These are phyloP conservation scores for Hesperophylax magnus DNA, from an alignment of 1,140 invertebrate species.

Conservation along the genomic window DNA sequence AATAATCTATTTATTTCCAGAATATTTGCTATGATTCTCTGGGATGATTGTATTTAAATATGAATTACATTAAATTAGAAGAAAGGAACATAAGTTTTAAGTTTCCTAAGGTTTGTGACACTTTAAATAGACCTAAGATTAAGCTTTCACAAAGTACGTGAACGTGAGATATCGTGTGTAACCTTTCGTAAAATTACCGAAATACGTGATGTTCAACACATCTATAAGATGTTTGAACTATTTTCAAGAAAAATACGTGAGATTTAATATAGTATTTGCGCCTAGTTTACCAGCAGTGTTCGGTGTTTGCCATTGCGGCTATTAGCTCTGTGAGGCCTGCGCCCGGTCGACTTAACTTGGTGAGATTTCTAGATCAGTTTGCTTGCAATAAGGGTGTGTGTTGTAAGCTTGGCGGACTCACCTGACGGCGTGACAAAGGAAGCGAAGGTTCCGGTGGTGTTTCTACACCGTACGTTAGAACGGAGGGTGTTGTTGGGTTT, in stretches of 20 bases:
- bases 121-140: no score
- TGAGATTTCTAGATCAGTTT: background rate
- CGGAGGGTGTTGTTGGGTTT: slow-evolving; percentile 13
- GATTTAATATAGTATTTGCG: background rate
- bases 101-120: no score
- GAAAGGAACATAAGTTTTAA: no score
- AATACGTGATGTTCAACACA: no score
- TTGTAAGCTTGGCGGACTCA: background rate
- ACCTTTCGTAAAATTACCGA: no score
- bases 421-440: slow-evolving; percentile 22
- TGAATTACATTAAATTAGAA: no score
- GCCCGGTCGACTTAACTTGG: no score
- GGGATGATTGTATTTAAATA: no score
- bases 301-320: slow-evolving; percentile 3
- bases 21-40: no score
- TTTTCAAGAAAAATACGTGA: background rate
- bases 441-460: background rate
- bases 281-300: slow-evolving; percentile 18
- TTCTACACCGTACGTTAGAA: background rate
- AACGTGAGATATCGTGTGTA: no score
- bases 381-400: slow-evolving; percentile 1
- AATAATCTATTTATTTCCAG: no score
- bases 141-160: no score
- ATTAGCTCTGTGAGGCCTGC: background rate
- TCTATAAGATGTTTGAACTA: background rate